Evolutionary conservation across 1,140 invertebrate species (phyloP).

Genomic region (Drosophila repleta): DNA sequence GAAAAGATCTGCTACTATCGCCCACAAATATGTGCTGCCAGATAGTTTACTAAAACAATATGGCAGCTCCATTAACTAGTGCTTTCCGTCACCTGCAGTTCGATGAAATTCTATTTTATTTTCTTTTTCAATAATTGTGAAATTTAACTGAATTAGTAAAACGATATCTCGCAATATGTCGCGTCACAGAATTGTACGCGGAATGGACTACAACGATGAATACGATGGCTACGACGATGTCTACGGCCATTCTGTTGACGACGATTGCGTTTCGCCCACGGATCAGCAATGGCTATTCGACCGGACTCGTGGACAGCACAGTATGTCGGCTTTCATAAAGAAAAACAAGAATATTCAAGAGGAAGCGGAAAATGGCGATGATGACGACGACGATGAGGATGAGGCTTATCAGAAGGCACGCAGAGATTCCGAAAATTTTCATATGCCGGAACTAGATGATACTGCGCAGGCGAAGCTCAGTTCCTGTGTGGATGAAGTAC

Average conservation of each 20-base stretch:
- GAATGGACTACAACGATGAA: conserved; percentile 91
- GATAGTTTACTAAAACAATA: not conserved
- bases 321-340: conserved; percentile 89
- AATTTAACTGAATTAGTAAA: conserved; percentile 29
- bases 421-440: conserved; percentile 80
- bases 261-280: conserved; percentile 92
- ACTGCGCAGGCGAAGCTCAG: conserved; percentile 89
- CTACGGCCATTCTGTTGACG: conserved; percentile 95
- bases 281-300: conserved; percentile 95
- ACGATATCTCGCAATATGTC: conserved; percentile 86
- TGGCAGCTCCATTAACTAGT: conserved; percentile 21
- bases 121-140: conserved; percentile 58
- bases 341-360: conserved; percentile 90
- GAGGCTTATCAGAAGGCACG: conserved; percentile 63
- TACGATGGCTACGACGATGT: conserved; percentile 96
- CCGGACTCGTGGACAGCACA: conserved; percentile 87
- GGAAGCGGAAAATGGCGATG: conserved; percentile 86
- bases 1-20: too few species aligned
- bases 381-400: conserved; percentile 74
- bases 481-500: conserved; percentile 93
- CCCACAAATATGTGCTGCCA: not conserved
- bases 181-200: conserved; percentile 90
- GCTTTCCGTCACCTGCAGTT: conserved; percentile 39
- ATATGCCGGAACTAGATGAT: conserved; percentile 86
- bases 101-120: conserved; percentile 45